These are phyloP conservation scores for Chrysomallon squamiferum DNA, from an alignment of 1,140 invertebrate genomes.

Conservation along the genomic window DNA sequence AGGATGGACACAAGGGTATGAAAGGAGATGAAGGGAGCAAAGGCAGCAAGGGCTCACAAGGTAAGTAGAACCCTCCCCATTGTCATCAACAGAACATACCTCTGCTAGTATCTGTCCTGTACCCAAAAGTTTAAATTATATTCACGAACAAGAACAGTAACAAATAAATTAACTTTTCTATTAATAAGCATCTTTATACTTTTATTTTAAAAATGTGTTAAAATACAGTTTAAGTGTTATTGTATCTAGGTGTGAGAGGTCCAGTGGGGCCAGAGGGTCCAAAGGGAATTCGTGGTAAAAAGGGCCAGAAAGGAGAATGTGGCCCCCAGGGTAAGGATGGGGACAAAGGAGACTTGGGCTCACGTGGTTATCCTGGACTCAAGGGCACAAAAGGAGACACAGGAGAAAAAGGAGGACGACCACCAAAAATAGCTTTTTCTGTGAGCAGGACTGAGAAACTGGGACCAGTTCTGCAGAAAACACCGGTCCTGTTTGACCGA, in stretches of 20 bases:
- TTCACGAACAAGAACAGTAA: neutral
- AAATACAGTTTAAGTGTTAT: too few relatives aligned
- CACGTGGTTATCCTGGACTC: constrained; percentile 27
- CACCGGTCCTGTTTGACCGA: constrained; percentile 56
- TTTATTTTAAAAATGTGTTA: too few relatives aligned
- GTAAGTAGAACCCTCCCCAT: constrained; percentile 11
- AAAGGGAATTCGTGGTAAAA: constrained; percentile 33
- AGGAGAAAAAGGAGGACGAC: constrained; percentile 29
- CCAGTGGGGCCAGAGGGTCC: constrained; percentile 21
- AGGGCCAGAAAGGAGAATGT: constrained; percentile 35
- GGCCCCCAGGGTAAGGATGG: constrained; percentile 26
- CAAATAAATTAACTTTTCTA: neutral
- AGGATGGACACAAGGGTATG: constrained; percentile 38
- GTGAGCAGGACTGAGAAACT: constrained; percentile 51
- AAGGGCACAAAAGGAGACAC: constrained; percentile 41
- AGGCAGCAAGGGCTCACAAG: constrained; percentile 33
- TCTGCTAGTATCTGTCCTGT: too few relatives aligned
- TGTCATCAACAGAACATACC: too few relatives aligned
- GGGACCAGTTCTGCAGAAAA: constrained; percentile 59
- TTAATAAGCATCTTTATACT: neutral
- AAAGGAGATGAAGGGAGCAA: constrained; percentile 40
- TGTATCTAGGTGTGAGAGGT: constrained; percentile 6
- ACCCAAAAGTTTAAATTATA: too few relatives aligned
- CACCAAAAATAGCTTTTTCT: constrained; percentile 55
- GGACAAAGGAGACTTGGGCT: constrained; percentile 25